Evolutionary conservation across 2,113 vertebrate genomes (phyloP).

Genomic region (Xiphorhynchus elegans): DNA sequence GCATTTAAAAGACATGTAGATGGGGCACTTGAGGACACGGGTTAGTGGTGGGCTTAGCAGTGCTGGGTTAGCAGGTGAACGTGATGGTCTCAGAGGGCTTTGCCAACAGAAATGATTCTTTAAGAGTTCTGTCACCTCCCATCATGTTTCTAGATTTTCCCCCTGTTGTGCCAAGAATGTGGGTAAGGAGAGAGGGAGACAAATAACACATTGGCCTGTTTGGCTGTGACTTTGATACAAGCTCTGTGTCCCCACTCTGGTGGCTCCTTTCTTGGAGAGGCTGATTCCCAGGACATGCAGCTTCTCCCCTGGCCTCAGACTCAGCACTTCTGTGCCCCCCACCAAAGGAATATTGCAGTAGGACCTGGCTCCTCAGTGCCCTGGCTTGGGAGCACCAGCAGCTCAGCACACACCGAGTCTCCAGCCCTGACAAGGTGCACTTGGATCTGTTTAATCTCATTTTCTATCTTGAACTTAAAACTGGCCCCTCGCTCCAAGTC

Average conservation of each 20-base stretch:
- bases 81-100: not conserved
- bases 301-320: not conserved
- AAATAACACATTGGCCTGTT: not conserved
- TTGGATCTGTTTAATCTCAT: not conserved
- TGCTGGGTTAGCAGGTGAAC: too few species aligned
- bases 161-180: not conserved
- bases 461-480: not conserved
- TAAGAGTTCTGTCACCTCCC: not conserved
- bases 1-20: not conserved
- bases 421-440: not conserved
- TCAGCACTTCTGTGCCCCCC: not conserved
- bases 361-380: not conserved
- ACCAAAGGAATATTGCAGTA: not conserved
- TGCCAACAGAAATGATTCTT: not conserved
- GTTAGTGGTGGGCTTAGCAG: not conserved
- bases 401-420: not conserved
- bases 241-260: not conserved
- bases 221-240: not conserved
- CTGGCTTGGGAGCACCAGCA: not conserved
- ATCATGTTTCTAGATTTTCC: accelerated
- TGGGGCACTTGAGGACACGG: not conserved
- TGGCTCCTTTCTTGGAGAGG: not conserved
- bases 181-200: not conserved
- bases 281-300: not conserved
- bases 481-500: not conserved